A percentile compares a stretch with the other conserved stretches of the same genome.
Conservation (phyloP, 2,888 invertebrate species). For the Cephus pygmeus region DNA sequence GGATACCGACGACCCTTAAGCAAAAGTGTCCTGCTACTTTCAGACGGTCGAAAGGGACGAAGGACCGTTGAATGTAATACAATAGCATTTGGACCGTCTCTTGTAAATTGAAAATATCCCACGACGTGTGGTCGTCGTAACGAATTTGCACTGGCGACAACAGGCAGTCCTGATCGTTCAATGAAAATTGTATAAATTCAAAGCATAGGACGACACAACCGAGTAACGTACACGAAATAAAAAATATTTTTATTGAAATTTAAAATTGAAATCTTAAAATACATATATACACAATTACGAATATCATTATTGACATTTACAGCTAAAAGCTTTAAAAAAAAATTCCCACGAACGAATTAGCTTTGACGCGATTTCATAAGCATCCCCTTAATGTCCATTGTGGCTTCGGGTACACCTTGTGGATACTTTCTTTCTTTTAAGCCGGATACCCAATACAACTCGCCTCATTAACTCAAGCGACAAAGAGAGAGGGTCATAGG, state of each 20-base stretch:
- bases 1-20: not conserved
- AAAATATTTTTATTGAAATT: not conserved
- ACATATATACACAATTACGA: too few species aligned
- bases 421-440: not conserved
- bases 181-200: not conserved
- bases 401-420: not conserved
- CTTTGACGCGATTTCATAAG: not conserved
- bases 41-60: not conserved
- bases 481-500: not conserved
- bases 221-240: not conserved
- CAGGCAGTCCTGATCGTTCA: not conserved
- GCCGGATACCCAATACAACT: not conserved
- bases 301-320: too few species aligned
- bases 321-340: not conserved
- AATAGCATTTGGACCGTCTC: not conserved
- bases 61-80: not conserved
- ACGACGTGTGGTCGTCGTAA: not conserved
- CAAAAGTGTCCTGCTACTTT: not conserved
- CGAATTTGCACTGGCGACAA: not conserved
- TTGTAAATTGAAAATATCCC: not conserved
- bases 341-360: not conserved
- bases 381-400: not conserved
- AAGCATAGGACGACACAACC: not conserved
- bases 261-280: not conserved
- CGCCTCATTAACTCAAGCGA: not conserved